phyloP scores from a whole-genome alignment of 2,797 vertebrate genomes.

The Artibeus lituratus region DNA sequence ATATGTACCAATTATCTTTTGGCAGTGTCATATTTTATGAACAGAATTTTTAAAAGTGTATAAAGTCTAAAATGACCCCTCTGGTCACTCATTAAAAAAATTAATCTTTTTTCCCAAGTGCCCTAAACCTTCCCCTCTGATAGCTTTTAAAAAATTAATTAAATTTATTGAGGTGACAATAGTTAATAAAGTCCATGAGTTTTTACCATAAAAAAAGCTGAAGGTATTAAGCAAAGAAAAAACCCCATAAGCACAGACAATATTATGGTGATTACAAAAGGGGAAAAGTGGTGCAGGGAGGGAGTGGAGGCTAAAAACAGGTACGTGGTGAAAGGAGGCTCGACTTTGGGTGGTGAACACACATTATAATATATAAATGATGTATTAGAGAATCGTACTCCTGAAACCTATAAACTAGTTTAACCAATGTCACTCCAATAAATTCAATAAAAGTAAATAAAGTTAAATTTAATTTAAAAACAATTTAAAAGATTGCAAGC shows the following conservation, averaged over 20 bases:
- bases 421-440: not conserved
- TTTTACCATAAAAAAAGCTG: not conserved
- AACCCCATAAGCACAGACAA: not conserved
- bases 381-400: not conserved
- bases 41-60: not conserved
- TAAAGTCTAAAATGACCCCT: not conserved
- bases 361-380: too few relatives aligned
- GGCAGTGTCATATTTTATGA: not conserved
- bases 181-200: not conserved
- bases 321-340: too few relatives aligned
- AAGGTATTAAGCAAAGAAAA: not conserved
- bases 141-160: not conserved
- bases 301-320: not conserved
- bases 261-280: not conserved
- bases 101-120: not conserved
- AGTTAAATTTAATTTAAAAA: not conserved
- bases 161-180: not conserved
- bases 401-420: not conserved
- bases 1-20: not conserved
- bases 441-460: not conserved
- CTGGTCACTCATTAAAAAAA: not conserved
- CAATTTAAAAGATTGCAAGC: not conserved
- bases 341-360: too few relatives aligned
- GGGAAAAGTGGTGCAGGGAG: too few relatives aligned
- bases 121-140: not conserved